Percentiles rank a stretch among this genome's conserved stretches.
phyloP scores from a whole-genome alignment of 2,113 vertebrate species.

The Phylloscopus trochilus region DNA sequence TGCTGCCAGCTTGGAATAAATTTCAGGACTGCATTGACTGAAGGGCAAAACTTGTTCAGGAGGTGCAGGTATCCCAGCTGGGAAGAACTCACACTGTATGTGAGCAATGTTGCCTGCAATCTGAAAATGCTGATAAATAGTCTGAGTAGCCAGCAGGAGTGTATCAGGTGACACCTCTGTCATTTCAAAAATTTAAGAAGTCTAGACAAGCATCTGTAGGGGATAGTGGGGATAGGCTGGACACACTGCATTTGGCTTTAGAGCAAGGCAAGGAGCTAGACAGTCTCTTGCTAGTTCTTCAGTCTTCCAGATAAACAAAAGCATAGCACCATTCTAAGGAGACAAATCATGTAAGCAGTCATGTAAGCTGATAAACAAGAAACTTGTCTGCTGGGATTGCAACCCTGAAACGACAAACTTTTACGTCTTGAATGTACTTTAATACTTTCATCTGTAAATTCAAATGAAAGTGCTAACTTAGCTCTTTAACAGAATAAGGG shows the following conservation, averaged over 20 bases:
- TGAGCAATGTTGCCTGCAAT: background rate
- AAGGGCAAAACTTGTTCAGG: background rate
- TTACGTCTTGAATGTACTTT: background rate
- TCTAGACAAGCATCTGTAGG: background rate
- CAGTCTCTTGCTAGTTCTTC: background rate
- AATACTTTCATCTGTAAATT: background rate
- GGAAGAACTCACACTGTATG: background rate
- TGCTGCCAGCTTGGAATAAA: background rate
- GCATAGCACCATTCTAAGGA: background rate
- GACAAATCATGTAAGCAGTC: background rate
- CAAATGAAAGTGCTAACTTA: background rate
- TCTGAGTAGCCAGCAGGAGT: background rate
- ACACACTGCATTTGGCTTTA: background rate
- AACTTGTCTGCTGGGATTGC: background rate
- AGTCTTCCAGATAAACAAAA: background rate
- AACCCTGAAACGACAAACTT: background rate
- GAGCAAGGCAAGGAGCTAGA: background rate
- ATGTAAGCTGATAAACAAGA: background rate
- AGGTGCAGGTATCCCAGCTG: background rate
- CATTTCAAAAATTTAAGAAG: background rate
- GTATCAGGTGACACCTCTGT: background rate
- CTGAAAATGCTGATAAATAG: background rate
- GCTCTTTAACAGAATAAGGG: background rate
- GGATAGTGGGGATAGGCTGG: background rate
- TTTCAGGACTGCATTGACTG: background rate